Conservation (phyloP, 2,113 vertebrate species). For the Pluvianellus socialis region DNA sequence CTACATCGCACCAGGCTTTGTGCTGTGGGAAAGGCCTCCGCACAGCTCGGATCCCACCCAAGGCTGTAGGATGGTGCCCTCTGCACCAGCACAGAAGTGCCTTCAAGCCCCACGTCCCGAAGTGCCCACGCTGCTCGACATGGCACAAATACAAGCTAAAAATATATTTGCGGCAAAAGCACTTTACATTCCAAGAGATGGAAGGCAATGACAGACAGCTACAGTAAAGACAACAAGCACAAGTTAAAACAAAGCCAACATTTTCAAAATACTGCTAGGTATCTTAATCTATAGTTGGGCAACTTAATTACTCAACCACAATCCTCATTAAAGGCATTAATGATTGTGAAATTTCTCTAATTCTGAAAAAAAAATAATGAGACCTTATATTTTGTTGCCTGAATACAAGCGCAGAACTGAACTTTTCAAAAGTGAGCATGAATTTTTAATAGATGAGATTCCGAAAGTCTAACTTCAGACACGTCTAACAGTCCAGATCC, state of each 20-base stretch:
- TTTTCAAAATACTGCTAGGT: background rate
- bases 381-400: background rate
- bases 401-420: background rate
- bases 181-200: background rate
- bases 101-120: accelerated
- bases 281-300: background rate
- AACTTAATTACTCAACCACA: background rate
- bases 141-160: background rate
- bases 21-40: background rate
- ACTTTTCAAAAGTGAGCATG: background rate
- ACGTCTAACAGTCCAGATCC: background rate
- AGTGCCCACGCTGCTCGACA: background rate
- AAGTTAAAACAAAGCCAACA: background rate
- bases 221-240: background rate
- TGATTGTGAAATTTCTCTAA: background rate
- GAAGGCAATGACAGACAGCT: background rate
- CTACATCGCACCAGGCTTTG: background rate
- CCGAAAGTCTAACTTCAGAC: background rate
- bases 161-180: background rate
- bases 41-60: background rate
- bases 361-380: background rate
- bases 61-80: background rate
- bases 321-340: background rate
- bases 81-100: background rate
- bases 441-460: background rate